Evolutionary conservation across 2,797 vertebrate species (phyloP).

Genomic region (Bradypodion ventrale): DNA sequence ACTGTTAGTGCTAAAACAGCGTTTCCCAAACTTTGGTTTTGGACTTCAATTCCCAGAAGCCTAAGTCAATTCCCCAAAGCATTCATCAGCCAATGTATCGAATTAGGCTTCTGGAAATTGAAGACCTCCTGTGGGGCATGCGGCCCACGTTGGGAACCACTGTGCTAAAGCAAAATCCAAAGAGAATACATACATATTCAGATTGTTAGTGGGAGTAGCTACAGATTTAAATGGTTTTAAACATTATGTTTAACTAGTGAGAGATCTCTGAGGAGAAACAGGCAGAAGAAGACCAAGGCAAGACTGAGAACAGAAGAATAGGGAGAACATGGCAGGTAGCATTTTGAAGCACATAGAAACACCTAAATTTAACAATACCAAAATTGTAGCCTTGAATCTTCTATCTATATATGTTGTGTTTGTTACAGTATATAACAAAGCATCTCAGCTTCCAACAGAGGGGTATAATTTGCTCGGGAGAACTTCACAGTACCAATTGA

Average conservation of each 20-base stretch:
- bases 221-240: constrained; percentile 2
- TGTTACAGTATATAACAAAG: background rate
- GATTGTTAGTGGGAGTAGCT: background rate
- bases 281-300: background rate
- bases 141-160: too few relatives aligned
- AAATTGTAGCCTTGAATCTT: background rate
- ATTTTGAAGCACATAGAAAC: background rate
- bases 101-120: too few relatives aligned
- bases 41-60: too few relatives aligned
- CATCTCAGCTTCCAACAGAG: background rate
- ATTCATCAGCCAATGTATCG: too few relatives aligned
- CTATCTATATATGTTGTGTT: background rate
- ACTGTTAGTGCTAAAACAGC: background rate
- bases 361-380: background rate
- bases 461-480: background rate
- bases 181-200: constrained; percentile 14
- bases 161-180: background rate
- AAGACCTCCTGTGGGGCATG: too few relatives aligned
- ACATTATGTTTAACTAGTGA: background rate
- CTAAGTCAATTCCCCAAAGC: too few relatives aligned
- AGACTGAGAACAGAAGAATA: background rate
- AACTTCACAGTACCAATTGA: background rate
- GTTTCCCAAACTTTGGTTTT: too few relatives aligned
- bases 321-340: background rate
- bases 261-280: background rate